Base-by-base conservation (phyloP, 1,140 invertebrate genomes). In the Chrysoperla carnea region DNA sequence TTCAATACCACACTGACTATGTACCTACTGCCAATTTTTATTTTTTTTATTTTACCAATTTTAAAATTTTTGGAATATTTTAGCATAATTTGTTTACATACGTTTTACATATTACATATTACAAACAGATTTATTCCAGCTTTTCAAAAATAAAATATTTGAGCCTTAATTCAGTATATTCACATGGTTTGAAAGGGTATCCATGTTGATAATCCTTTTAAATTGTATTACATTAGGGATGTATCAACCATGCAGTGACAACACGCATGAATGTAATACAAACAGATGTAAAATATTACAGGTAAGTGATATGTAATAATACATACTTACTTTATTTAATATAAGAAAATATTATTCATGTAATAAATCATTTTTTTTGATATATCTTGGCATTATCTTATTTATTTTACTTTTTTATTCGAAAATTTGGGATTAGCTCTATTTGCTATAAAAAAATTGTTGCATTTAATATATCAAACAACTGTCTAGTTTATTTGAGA, bases 151-250 rank as follows among this genome's bases (percentile, higher is more conserved):
- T 17, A 46, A 39, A 46, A 28, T 14, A 43, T 40, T 46, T 57
- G 61, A 73, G 81, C 75, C 80, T 85, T 85, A 84, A 84, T 70
- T 63, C 33, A 54, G 44, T 23, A 51, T 40, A 42, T 43, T 56
- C 67, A 97, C 88, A 65, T 99, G 95, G 94, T 99, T 99, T 70
- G 96, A 99, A 69, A 76, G 94, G 46, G 69, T 98, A 48, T 96
- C 90, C 56, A 99, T 99, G 86, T 70, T 93, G 66, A 91, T 99
- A 14, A 99, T 99, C 53, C 66, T 99, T 41, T 69, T 99, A 49
- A 99, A 99, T 71, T 99, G 96, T 67, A 78, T 99, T 39, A 99
- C 96, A 0, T 71, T 99, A 48, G 95, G 95, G 36, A 98, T 99
- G 95, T 99, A 99, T 65, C 87, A 96, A 64, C 95, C 95, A 8